Evolutionary conservation across 2,797 vertebrate species (phyloP).

Genomic region (Orestias chungarensis): DNA sequence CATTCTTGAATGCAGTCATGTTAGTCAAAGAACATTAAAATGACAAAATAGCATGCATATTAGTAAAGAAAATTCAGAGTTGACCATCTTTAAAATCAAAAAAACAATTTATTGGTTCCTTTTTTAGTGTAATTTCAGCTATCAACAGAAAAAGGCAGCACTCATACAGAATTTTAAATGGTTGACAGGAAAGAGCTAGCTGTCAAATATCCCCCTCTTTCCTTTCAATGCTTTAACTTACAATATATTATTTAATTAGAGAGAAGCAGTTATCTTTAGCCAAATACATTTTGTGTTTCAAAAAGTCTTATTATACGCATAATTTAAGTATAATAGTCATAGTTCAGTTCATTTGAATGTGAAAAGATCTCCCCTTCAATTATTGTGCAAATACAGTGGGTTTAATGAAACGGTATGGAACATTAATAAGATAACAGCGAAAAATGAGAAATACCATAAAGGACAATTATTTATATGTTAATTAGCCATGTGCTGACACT

Average conservation of each 20-base stretch:
- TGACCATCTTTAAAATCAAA: not conserved
- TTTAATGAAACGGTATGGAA: not conserved
- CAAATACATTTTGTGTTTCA: not conserved
- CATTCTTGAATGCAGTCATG: not conserved
- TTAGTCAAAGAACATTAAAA: not conserved
- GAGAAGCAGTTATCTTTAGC: not conserved
- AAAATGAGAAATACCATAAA: not conserved
- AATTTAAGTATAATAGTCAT: not conserved
- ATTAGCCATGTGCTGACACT: not conserved
- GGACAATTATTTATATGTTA: not conserved
- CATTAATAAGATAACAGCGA: not conserved
- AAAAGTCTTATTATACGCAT: not conserved
- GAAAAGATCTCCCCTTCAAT: conserved; percentile 2
- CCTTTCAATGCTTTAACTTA: not conserved
- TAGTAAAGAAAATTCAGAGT: not conserved
- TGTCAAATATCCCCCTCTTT: not conserved
- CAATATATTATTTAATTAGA: conserved; percentile 6
- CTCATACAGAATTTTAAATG: conserved; percentile 10
- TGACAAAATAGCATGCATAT: not conserved
- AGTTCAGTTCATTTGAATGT: not conserved
- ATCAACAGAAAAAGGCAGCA: conserved; percentile 4
- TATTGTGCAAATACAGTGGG: not conserved
- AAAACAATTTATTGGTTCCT: not conserved
- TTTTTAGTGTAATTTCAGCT: not conserved
- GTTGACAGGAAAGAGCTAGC: not conserved